Evolutionary conservation across 2,113 vertebrate species (phyloP).

Genomic region (Prolemur simus): DNA sequence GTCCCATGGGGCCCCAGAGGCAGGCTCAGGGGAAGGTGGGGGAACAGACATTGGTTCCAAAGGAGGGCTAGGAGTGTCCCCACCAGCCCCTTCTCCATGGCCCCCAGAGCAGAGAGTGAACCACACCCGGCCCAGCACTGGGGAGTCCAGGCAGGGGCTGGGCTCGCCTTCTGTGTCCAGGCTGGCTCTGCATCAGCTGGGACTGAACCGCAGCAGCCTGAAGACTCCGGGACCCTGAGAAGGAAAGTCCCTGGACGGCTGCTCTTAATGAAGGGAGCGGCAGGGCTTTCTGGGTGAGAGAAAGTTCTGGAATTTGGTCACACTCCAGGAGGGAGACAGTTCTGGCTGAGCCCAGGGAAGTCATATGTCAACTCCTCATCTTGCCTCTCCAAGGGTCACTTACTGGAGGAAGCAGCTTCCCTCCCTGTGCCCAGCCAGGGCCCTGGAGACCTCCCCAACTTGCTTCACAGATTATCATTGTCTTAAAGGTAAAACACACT

Average conservation of each 20-base stretch:
- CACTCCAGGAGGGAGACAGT: background rate
- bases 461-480: background rate
- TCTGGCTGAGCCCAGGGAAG: background rate
- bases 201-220: background rate
- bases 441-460: background rate
- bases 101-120: background rate
- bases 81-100: background rate
- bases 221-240: background rate
- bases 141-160: background rate
- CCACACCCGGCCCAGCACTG: accelerated
- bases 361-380: background rate
- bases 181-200: background rate
- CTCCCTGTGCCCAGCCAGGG: background rate
- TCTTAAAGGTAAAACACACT: background rate
- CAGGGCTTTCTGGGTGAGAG: background rate
- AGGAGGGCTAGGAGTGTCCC: background rate
- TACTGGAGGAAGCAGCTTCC: background rate
- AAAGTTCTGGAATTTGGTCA: background rate
- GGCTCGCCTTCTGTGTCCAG: accelerated
- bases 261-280: background rate
- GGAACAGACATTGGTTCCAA: background rate
- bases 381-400: background rate
- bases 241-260: background rate
- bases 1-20: background rate
- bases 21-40: background rate